These are phyloP conservation scores for Sturnus vulgaris DNA, from an alignment of 2,113 vertebrate species.

Conservation along the genomic window DNA sequence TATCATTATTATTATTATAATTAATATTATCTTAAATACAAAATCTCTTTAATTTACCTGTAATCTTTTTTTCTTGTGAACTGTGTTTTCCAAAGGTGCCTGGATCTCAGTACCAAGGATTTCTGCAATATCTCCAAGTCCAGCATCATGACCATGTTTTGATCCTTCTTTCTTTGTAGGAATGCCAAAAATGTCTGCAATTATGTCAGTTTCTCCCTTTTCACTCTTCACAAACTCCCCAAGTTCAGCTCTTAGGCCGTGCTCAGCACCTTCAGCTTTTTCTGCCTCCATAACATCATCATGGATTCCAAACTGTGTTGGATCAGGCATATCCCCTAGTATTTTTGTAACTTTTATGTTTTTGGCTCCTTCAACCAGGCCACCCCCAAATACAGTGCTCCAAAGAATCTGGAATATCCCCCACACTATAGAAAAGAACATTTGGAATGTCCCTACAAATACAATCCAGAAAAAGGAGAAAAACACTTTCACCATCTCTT, in stretches of 20 bases:
- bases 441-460: constrained; percentile 82
- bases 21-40: neutral
- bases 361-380: constrained; percentile 94
- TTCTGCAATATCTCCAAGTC: constrained; percentile 91
- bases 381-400: constrained; percentile 94
- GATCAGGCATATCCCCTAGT: constrained; percentile 97
- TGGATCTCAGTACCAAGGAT: constrained; percentile 84
- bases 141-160: constrained; percentile 86
- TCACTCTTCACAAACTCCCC: constrained; percentile 83
- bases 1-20: neutral
- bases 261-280: constrained; percentile 82
- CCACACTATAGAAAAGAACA: constrained; percentile 84
- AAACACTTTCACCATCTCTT: constrained; percentile 86
- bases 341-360: constrained; percentile 98
- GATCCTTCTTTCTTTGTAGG: constrained; percentile 84
- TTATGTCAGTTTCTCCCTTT: constrained; percentile 82
- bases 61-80: constrained; percentile 84
- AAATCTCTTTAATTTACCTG: constrained; percentile 74
- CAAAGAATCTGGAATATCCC: constrained; percentile 93
- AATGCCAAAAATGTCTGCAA: constrained; percentile 87
- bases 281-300: constrained; percentile 88
- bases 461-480: constrained; percentile 92
- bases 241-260: constrained; percentile 75
- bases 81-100: constrained; percentile 82
- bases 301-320: constrained; percentile 96